phyloP scores from a whole-genome alignment of 2,797 vertebrate species.

The Epinephelus coioides region DNA sequence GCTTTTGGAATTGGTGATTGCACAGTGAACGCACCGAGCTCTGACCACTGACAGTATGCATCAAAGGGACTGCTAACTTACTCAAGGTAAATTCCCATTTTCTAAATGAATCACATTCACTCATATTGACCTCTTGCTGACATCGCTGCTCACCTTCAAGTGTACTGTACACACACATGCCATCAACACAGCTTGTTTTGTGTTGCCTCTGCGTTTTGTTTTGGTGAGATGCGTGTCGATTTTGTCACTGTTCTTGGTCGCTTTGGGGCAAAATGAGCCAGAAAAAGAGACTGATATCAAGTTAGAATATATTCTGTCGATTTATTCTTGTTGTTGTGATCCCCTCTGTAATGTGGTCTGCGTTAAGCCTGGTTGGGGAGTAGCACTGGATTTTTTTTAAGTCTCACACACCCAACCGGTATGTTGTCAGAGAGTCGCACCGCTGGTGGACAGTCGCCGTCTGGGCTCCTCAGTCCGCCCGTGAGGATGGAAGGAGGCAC shows the following conservation, averaged over 20 bases:
- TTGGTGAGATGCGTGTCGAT: conserved; percentile 8
- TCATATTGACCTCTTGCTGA: not conserved
- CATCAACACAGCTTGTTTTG: rapidly evolving
- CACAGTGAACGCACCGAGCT: conserved; percentile 56
- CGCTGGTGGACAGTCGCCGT: conserved; percentile 42
- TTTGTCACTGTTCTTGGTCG: not conserved
- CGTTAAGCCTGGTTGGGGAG: not conserved
- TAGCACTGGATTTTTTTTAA: not conserved
- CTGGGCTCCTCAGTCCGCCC: conserved; percentile 17
- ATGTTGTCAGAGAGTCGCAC: conserved; percentile 16
- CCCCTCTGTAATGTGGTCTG: not conserved
- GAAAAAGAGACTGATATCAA: not conserved
- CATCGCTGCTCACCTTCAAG: not conserved
- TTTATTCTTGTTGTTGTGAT: not conserved
- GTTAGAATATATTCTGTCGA: not conserved
- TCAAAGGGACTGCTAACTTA: conserved; percentile 72
- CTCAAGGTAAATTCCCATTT: conserved; percentile 76
- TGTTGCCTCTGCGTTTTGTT: conserved; percentile 3
- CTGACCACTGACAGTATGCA: conserved; percentile 52
- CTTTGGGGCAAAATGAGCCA: not conserved
- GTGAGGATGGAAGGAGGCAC: conserved; percentile 3
- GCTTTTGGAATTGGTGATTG: conserved; percentile 72
- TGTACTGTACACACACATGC: conserved; percentile 1
- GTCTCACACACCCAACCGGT: conserved; percentile 36
- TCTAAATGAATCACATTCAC: not conserved